Percentiles rank a stretch among this genome's conserved stretches.
These are phyloP conservation scores for Nysson spinosus DNA, from an alignment of 2,888 invertebrate species.

Conservation along the genomic window DNA sequence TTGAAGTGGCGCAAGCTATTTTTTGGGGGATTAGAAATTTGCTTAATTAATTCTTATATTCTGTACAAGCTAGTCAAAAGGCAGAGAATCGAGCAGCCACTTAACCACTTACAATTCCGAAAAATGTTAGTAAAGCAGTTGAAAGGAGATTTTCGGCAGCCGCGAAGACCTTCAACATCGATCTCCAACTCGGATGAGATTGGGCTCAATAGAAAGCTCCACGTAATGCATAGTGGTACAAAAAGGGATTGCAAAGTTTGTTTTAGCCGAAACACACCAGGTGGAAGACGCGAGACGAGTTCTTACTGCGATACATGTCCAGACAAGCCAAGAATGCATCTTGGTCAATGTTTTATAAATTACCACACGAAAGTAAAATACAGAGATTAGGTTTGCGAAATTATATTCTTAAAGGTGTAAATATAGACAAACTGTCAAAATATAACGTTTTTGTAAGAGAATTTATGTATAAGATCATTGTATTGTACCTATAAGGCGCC, in stretches of 20 bases:
- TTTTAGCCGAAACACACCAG: background rate
- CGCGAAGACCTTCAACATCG: background rate
- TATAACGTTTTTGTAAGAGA: too few relatives aligned
- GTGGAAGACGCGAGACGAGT: conserved; percentile 1
- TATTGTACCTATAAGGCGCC: too few relatives aligned
- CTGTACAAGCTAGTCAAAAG: background rate
- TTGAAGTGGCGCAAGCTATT: conserved; percentile 38
- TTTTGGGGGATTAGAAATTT: conserved; percentile 27
- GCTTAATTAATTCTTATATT: conserved; percentile 1
- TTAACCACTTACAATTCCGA: background rate
- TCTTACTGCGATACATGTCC: conserved; percentile 2
- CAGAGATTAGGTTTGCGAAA: conserved; percentile 2
- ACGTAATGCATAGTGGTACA: background rate
- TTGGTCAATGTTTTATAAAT: conserved; percentile 1
- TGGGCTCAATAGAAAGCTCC: background rate
- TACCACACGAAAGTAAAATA: background rate
- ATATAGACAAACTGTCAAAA: conserved; percentile 3
- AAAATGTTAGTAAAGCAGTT: background rate
- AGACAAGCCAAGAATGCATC: conserved; percentile 1
- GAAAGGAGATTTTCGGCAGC: conserved; percentile 1
- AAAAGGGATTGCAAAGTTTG: conserved; percentile 2
- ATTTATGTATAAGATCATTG: too few relatives aligned
- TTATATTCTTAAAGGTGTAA: conserved; percentile 4
- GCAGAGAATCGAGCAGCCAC: background rate
- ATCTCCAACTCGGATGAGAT: background rate